A percentile compares a stretch with the other conserved stretches of the same genome.
These are phyloP conservation scores for Clarias macrocephalus DNA, from an alignment of 2,113 vertebrate species.

Conservation along the genomic window DNA sequence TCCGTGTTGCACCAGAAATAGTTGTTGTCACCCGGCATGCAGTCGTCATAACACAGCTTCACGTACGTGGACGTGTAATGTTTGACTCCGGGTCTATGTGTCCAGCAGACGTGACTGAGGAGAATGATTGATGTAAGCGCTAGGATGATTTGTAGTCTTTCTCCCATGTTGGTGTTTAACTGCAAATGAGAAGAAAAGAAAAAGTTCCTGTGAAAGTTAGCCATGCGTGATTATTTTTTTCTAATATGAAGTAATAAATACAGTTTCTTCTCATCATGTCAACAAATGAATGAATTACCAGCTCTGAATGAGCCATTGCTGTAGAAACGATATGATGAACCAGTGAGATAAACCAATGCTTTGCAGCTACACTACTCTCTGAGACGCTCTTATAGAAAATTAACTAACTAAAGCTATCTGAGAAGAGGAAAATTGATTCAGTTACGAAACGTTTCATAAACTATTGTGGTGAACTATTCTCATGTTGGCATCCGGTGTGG, in stretches of 20 bases:
- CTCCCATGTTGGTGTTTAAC: not conserved
- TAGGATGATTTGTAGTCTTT: not conserved
- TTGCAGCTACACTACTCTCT: not conserved
- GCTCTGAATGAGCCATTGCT: too few relatives aligned
- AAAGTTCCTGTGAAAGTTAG: too few relatives aligned
- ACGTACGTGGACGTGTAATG: not conserved
- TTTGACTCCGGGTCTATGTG: fast-evolving
- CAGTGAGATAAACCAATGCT: too few relatives aligned
- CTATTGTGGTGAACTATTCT: too few relatives aligned
- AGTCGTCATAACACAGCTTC: not conserved
- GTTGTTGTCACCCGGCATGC: fast-evolving
- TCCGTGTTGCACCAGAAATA: slow-evolving; percentile 14
- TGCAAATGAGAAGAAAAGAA: not conserved
- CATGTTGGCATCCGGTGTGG: too few relatives aligned
- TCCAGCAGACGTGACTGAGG: not conserved
- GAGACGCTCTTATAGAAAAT: too few relatives aligned
- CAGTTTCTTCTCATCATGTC: not conserved
- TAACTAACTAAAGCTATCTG: too few relatives aligned
- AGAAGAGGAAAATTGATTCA: too few relatives aligned
- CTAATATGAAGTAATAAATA: too few relatives aligned
- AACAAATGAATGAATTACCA: not conserved
- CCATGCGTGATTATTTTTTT: too few relatives aligned
- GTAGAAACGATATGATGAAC: too few relatives aligned
- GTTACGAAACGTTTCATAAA: too few relatives aligned
- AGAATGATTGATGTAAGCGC: not conserved